Base-by-base conservation (phyloP, 2,797 vertebrate species). In the Antennarius maculatus region DNA sequence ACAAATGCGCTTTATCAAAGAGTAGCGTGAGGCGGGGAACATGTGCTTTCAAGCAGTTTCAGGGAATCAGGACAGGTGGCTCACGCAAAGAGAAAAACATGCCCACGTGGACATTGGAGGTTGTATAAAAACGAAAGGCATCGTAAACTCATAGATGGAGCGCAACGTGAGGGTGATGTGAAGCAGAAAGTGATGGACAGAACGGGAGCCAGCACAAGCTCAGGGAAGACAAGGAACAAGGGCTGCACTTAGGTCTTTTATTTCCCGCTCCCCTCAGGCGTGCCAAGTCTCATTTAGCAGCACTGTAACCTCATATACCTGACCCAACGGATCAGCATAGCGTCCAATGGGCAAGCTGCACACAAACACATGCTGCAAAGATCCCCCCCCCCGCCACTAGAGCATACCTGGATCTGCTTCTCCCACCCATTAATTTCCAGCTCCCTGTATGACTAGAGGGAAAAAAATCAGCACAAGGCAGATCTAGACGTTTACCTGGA, bases 1-100 rank as follows among this genome's bases (percentile, higher is more conserved):
- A 62, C 51, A 41, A 72, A 59, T 47, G 31, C 46, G 50, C 6
- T 13, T 79, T 84, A 86, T 88, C 80, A 83, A 63, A 80, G 61
- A 45, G 54, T 15, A 66, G 68, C 18, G 46, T 69, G 82, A 81
- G 71, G 64, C 43, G 7, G 1, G 45, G 49, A 29, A 63, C 74
- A 64, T 56, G 55, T 66, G 80, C 66, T 76, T 64, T 58, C 46
- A 31, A 31, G 37, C 16, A 8, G 66, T 53, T 48, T 75, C 59
- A 77, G 81, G 76, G 81, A 86, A 84, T 46, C 7, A 0, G 28
- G 43, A 78, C 86, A 87, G 85, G 76, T 87, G 86, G 66, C 37
- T n/a, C 6, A 27, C 46, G 16, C 27, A 51, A 27, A 60, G 31
- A 69, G 18, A 31, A 42, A 42, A 51, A 16, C 5, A 2, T 9